Conservation (phyloP, 2,113 vertebrate species). For the Eudyptes chrysolophus region DNA sequence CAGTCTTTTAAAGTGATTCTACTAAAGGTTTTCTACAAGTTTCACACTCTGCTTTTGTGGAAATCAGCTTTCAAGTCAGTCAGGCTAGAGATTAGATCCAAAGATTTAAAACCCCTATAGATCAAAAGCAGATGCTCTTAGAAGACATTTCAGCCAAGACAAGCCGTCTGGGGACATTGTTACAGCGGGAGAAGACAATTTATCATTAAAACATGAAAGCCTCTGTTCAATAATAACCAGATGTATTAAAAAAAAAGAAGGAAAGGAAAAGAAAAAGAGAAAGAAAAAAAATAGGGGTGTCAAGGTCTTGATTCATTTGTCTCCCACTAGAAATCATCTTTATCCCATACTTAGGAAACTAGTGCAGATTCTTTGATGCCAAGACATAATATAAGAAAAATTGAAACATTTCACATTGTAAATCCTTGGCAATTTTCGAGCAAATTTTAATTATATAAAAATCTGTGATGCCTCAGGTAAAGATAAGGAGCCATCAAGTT, state of each 20-base stretch:
- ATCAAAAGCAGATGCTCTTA: constrained; percentile 87
- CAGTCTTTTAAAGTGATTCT: constrained; percentile 46
- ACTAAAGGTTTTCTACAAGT: constrained; percentile 65
- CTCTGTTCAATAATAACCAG: constrained; percentile 91
- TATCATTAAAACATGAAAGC: constrained; percentile 86
- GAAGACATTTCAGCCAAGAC: constrained; percentile 76
- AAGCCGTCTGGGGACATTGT: constrained; percentile 80
- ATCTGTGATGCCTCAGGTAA: constrained; percentile 4
- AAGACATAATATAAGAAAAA: constrained; percentile 70
- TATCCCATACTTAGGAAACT: constrained; percentile 71
- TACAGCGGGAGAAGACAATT: constrained; percentile 82
- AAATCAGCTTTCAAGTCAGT: constrained; percentile 72
- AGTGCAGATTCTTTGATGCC: constrained; percentile 72
- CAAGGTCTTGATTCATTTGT: constrained; percentile 81
- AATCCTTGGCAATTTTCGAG: constrained; percentile 71
- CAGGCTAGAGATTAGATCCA: constrained; percentile 78
- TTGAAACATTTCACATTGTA: constrained; percentile 75
- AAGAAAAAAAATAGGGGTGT: constrained; percentile 75
- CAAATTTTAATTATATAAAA: constrained; percentile 70
- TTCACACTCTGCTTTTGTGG: constrained; percentile 71
- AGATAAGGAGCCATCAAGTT: constrained; percentile 41
- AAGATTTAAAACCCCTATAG: constrained; percentile 78
- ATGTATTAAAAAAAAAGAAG: constrained; percentile 76
- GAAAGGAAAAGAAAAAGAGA: constrained; percentile 52
- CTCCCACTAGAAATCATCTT: constrained; percentile 76